Base-by-base conservation (phyloP, 2,888 invertebrate genomes). In the Dendrolimus houi region DNA sequence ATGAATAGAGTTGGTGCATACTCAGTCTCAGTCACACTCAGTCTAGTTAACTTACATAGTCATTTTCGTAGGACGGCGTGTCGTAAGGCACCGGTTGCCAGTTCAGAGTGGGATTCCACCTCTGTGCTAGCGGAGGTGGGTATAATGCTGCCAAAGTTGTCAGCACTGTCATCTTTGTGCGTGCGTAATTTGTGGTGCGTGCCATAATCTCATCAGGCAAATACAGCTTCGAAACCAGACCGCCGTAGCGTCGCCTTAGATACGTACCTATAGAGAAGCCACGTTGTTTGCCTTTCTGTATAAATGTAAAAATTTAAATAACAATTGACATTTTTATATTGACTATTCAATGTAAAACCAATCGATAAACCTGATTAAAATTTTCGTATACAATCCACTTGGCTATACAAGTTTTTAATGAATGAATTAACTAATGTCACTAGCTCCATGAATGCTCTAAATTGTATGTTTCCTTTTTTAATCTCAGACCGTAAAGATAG, bases 121-220 rank as follows among this genome's bases (percentile, higher is more conserved):
- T 80, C 69, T 94, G 93, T 1, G 83, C 72, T 0, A 74, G 77
- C 13, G 76, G 71, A 0, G 95, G 94, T 2, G 94, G 94, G 75
- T 93, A 96, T 40, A 96, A 72, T 0, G 94, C 95, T 1, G 95
- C 93, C 59, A 95, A 81, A 6, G 94, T 94, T 41, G 94, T 82
- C 60, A 94, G 86, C 0, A 93, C 94, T 6, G 95, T 94, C 92
- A 95, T 95, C 80, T 96, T 92, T 0, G 96, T 96, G 55, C 96
- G 89, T 57, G 94, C 94, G 71, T 91, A 94, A 72, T 94, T 93
- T 0, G 95, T 95, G 52, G 94, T 94, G 40, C 92, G 83, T 54
- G 92, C 82, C 10, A 69, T 64, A 8, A 92, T 77, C 73, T 94
- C 87, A 52, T 87, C 84, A 10, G 88, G 81, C 1, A 83, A 68